Evolutionary conservation across 2,113 vertebrate genomes (phyloP).

Genomic region (Sus scrofa): DNA sequence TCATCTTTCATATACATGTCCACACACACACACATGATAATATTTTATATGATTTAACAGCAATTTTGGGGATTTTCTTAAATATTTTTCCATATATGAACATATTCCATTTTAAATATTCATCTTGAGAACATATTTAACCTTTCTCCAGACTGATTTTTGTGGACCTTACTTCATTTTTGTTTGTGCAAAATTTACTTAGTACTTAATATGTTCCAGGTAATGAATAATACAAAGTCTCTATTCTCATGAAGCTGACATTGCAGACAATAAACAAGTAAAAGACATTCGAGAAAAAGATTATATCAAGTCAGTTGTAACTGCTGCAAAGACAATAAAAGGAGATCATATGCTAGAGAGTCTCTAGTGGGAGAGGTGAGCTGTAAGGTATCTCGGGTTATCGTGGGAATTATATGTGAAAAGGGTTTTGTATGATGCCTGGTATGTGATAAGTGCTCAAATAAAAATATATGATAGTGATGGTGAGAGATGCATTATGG

Average conservation of each 20-base stretch:
- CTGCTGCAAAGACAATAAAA: constrained; percentile 14
- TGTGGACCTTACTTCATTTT: not conserved
- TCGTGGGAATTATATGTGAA: not conserved
- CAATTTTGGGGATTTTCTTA: not conserved
- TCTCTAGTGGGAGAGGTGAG: not conserved
- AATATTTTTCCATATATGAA: not conserved
- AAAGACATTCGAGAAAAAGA: not conserved
- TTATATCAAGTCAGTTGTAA: not conserved
- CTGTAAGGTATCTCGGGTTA: not conserved
- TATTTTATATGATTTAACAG: constrained; percentile 6
- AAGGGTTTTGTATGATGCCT: not conserved
- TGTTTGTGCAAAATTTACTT: not conserved
- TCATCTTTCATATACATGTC: not conserved
- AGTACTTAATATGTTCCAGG: not conserved
- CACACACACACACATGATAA: not conserved
- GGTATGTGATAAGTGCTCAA: not conserved
- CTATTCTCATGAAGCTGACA: not conserved
- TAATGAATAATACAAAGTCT: not conserved
- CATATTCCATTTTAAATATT: not conserved
- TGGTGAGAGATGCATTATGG: not conserved
- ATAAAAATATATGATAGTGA: not conserved
- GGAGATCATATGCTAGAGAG: not conserved
- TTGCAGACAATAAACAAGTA: not conserved
- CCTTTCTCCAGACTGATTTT: not conserved
- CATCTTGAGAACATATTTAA: not conserved